Base-by-base conservation (phyloP, 2,888 invertebrate species). In the Diarsia dahlii region DNA sequence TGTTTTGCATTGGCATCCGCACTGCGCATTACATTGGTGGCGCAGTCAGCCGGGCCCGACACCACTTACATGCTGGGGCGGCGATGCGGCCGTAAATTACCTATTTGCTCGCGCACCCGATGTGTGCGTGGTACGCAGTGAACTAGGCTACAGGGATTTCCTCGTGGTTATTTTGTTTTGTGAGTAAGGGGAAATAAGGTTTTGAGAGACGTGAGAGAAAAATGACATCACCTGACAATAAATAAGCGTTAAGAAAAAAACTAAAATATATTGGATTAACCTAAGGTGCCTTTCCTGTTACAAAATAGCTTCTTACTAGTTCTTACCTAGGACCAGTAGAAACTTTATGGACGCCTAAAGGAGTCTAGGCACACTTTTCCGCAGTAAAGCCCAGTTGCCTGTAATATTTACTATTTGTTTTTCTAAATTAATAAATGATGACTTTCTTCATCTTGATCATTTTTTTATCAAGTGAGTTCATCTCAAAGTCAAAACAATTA, bases 1-100 rank as follows among this genome's bases (percentile, higher is more conserved):
- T 88, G 88, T 89, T 90, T 89, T 87, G 87, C 89, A 90, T 88
- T 83, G 84, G 84, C n/a, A 87, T 86, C 91, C 90, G 91, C 92
- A 90, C 74, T 90, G 90, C 90, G 91, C 90, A 87, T 90, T 87
- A 88, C 90, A 89, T 87, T 69, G 90, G 85, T 74, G 85, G 84
- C 75, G 85, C 84, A 83, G 80, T 83, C 74, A 71, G 77, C 76
- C 74, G 71, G 62, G 72, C 66, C 79, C 73, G 68, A 73, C 73
- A 64, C 79, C 87, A 81, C 87, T 86, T 85, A 81, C 81, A 84
- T 82, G 74, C 67, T 71, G 68, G 70, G 73, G 69, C 67, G 76
- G 81, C 82, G 71, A 82, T 80, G 73, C 56, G 76, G 58, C 34
- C 74, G 70, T 83, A 81, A 80, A 86, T 85, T 85, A 78, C 75